phyloP scores from a whole-genome alignment of 2,888 invertebrate species.

The Tolmerus cingulatus region DNA sequence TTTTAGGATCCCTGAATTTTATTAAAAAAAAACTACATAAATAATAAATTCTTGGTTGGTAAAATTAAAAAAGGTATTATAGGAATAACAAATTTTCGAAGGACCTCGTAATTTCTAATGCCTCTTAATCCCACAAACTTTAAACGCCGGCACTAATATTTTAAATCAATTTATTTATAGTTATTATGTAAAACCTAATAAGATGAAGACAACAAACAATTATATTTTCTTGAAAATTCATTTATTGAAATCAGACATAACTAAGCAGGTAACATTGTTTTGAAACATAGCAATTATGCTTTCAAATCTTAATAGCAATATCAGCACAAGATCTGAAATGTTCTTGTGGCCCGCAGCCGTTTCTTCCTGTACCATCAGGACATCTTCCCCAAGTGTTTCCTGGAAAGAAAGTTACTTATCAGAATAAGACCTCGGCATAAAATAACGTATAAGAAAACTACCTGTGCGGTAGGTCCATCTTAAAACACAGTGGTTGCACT shows the following conservation, averaged over 20 bases:
- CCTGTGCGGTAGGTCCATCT: conserved; percentile 64
- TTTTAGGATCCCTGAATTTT: too few species aligned
- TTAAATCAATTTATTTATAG: too few species aligned
- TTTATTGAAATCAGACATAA: not conserved
- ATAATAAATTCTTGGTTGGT: too few species aligned
- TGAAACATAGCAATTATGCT: too few species aligned
- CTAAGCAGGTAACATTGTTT: too few species aligned
- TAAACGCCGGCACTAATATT: too few species aligned
- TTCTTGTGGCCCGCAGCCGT: conserved; percentile 63
- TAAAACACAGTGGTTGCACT: conserved; percentile 63
- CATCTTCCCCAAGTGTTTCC: conserved; percentile 62
- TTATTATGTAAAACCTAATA: not conserved
- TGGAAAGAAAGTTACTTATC: conserved; percentile 30
- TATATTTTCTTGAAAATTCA: not conserved
- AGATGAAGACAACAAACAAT: not conserved
- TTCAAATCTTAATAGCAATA: conserved; percentile 49
- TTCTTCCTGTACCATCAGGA: conserved; percentile 52
- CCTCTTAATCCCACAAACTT: too few species aligned
- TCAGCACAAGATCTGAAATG: conserved; percentile 63
- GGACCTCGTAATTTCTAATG: too few species aligned
- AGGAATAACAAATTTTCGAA: too few species aligned
- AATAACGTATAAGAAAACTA: conserved; percentile 45
- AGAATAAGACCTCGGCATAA: not conserved
- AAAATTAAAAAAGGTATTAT: too few species aligned
- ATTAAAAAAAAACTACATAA: too few species aligned